Conservation (phyloP, 2,888 invertebrate species). For the Leptarthrus brevirostris region DNA sequence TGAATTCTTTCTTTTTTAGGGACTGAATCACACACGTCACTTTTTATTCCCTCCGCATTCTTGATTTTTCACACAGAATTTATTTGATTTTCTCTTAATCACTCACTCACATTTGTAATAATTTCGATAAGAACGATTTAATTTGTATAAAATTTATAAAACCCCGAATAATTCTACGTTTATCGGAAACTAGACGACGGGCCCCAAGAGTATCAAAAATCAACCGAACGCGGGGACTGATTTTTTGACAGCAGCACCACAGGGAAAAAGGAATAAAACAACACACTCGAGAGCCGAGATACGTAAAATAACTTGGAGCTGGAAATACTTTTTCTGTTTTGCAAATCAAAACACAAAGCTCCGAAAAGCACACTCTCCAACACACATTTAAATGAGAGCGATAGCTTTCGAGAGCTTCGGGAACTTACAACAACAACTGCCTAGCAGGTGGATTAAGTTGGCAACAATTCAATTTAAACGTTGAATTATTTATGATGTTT, state of each 20-base stretch:
- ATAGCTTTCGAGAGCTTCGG: too few relatives aligned
- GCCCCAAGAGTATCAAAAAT: conserved; percentile 28
- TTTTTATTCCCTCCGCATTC: conserved; percentile 46
- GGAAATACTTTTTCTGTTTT: conserved; percentile 28
- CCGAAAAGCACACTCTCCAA: too few relatives aligned
- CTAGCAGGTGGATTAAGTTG: too few relatives aligned
- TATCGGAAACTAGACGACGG: conserved; percentile 23
- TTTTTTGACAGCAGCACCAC: conserved; percentile 31
- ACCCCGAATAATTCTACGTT: conserved; percentile 29
- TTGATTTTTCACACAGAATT: conserved; percentile 39
- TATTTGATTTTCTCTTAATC: conserved; percentile 22
- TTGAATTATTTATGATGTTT: too few relatives aligned
- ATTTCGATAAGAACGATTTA: conserved; percentile 15
- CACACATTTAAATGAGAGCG: too few relatives aligned
- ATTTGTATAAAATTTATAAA: conserved; percentile 21
- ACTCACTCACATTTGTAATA: conserved; percentile 43
- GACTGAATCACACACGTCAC: conserved; percentile 52
- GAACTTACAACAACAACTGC: too few relatives aligned
- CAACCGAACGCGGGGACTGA: conserved; percentile 41
- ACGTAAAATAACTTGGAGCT: conserved; percentile 4
- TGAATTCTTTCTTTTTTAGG: conserved; percentile 51
- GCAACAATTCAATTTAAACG: too few relatives aligned
- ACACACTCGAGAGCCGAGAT: neutral
- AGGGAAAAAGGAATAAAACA: conserved; percentile 17
- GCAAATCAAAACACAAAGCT: too few relatives aligned